These are phyloP conservation scores for Papilio glaucus DNA, from an alignment of 1,140 invertebrate species.

Conservation along the genomic window DNA sequence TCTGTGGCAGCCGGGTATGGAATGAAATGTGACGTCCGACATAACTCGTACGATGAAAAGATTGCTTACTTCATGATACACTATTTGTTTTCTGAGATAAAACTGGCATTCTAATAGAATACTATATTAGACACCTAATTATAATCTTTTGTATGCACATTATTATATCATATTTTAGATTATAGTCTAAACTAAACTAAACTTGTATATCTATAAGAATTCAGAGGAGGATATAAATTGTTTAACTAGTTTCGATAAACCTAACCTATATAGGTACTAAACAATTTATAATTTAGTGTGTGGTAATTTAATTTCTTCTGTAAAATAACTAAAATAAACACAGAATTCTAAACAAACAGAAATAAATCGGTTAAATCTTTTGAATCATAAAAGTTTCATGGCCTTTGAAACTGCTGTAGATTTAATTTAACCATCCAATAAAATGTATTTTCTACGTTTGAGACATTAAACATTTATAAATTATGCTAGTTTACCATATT, in stretches of 20 bases:
- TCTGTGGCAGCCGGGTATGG: constrained; percentile 74
- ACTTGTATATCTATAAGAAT: too few relatives aligned
- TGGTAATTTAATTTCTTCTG: neutral
- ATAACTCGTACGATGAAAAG: constrained; percentile 49
- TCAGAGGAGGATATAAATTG: too few relatives aligned
- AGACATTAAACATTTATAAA: neutral
- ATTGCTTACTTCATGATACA: constrained; percentile 37
- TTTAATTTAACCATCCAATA: constrained; percentile 22
- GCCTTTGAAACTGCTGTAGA: constrained; percentile 21
- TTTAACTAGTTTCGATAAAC: too few relatives aligned
- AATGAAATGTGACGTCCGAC: constrained; percentile 63
- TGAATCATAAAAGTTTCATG: constrained; percentile 20
- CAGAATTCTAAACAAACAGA: constrained; percentile 8
- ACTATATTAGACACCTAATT: neutral
- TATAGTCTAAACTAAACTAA: too few relatives aligned
- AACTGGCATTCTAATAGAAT: neutral
- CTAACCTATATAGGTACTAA: too few relatives aligned
- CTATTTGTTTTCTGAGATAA: neutral
- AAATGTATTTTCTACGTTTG: constrained; percentile 25
- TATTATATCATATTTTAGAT: too few relatives aligned
- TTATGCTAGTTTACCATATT: neutral
- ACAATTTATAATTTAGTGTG: neutral
- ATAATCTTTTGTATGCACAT: neutral
- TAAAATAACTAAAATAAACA: constrained; percentile 1
- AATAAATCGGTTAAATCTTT: neutral